Evolutionary conservation across 2,113 vertebrate genomes (phyloP), one percentile per base, ranked within the genome.

Genomic region (Cervus canadensis): DNA sequence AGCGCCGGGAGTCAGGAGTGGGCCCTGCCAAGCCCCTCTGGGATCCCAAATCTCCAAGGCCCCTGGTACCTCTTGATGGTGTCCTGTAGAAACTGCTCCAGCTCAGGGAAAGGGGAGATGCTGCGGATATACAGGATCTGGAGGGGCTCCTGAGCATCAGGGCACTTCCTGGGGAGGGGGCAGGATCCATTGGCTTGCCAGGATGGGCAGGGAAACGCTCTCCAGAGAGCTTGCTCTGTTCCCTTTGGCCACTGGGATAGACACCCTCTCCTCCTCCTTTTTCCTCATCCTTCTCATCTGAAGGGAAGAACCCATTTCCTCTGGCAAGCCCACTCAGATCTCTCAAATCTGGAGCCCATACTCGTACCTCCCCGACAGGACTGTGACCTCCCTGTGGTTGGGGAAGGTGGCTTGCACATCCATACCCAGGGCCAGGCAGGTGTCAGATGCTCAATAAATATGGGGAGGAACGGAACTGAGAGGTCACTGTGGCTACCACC

Each of bases 71-170:
- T 99, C 98, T 99, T 99, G 64, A 99, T 99, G 0, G 99, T 99
- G 16, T 99, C 99, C 97, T 99, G 99, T n/a, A 99, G 99, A 98
- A 99, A 99, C 96, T 99, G 99, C 97, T 99, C 99, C 99, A 99
- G 99, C 97, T 99, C 99, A 0, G 99, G 99, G 97, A 99, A 99
- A 0, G 99, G 99, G 3, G 99, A 99, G 48, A 99, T 96, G 0
- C 97, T 98, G 7, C 99, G 99, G 91, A 99, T 99, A 90, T 99
- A 99, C 36, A 99, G 99, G 86, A 99, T 99, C 98, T 99, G 99
- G 93, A 99, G 98, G 91, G 98, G 99, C 82, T 99, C 99, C 97
- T 98, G 99, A 59, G 96, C 94, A 1, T 96, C 99, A 1, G 99
- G 99, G 97, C 95, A 98, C 0, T 96, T 98, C 98, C 99, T 99